Evolutionary conservation across 30 jellyfish, hydroid and myxozoan species (phyloP), one percentile per base, ranked within the genome.

Genomic region (Rhopilema esculentum): DNA sequence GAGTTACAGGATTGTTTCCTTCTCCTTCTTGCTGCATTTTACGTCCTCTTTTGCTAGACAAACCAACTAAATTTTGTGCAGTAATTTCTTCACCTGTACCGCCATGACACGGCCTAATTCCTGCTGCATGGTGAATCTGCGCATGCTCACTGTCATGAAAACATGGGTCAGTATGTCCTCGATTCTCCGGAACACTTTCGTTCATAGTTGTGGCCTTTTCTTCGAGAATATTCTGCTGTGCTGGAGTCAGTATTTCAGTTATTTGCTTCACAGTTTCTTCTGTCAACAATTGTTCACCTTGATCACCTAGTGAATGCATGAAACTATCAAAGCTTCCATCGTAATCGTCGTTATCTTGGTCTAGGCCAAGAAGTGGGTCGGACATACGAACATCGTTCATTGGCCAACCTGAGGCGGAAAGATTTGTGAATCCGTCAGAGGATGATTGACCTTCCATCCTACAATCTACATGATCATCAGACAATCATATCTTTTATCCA

Each of bases 41-140:
- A 30, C 66, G 70, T 1, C n/a, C 63, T 32, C 48, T 77, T 30
- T 62, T 28, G 20, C 26, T 52, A 1, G 77, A 72, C 1, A 15
- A 31, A 62, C 48, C 26, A 25, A 86, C 26, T 28, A 84, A 16
- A 61, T 51, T 18, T 30, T 69, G n/a, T 20, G 19, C 69, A 40
- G 26, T 18, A 9, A 32, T 64, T 25, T 64, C 25, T 20, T 23
- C 79, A 25, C n/a, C 71, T 27, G 8, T 70, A 27, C 84, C 78
- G 82, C 87, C 87, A 71, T 73, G 81, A 72, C 51, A 21, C 62
- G 93, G 93, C 93, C 93, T 84, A 73, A 22, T 16, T 26, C 49
- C 31, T 70, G 92, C 40, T 68, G 85, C 48, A 65, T 29, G 30
- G 88, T 63, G 19, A 17, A 62, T 9, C 51, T 79, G 88, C 88